These are phyloP conservation scores for Lateolabrax maculatus DNA, from an alignment of 2,797 vertebrate genomes.

Conservation along the genomic window DNA sequence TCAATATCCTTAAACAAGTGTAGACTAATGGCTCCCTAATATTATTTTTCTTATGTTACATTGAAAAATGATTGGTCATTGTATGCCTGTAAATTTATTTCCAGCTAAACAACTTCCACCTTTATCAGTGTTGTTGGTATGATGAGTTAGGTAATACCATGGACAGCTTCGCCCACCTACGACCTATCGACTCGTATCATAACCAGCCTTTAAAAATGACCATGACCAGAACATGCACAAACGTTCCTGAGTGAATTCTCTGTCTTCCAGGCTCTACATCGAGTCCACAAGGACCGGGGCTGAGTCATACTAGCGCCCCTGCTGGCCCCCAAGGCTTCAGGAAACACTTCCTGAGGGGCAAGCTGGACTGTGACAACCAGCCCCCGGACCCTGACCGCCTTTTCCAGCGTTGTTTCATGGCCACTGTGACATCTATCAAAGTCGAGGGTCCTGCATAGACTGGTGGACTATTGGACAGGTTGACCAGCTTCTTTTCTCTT, in stretches of 20 bases:
- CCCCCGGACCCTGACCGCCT: constrained; percentile 76
- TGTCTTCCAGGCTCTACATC: constrained; percentile 34
- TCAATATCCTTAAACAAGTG: too few species aligned
- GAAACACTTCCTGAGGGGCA: constrained; percentile 81
- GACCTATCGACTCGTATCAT: too few species aligned
- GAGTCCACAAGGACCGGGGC: constrained; percentile 65
- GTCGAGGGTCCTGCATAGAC: constrained; percentile 79
- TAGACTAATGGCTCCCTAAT: too few species aligned
- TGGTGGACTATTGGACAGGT: neutral
- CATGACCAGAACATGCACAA: too few species aligned
- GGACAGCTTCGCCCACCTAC: too few species aligned
- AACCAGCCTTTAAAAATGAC: too few species aligned
- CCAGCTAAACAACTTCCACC: neutral
- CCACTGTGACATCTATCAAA: constrained; percentile 78
- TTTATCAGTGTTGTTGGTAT: too few species aligned
- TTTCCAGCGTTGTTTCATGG: constrained; percentile 86
- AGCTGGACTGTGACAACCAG: constrained; percentile 85
- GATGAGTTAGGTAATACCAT: neutral
- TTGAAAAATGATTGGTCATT: too few species aligned
- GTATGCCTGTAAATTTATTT: too few species aligned
- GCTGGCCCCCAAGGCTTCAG: constrained; percentile 74
- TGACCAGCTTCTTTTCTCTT: neutral
- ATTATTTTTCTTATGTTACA: too few species aligned
- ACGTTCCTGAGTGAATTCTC: neutral
- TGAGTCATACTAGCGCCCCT: constrained; percentile 50